Base-by-base conservation (phyloP, 2,888 invertebrate genomes). In the Lepidocyrtoides sp. region DNA sequence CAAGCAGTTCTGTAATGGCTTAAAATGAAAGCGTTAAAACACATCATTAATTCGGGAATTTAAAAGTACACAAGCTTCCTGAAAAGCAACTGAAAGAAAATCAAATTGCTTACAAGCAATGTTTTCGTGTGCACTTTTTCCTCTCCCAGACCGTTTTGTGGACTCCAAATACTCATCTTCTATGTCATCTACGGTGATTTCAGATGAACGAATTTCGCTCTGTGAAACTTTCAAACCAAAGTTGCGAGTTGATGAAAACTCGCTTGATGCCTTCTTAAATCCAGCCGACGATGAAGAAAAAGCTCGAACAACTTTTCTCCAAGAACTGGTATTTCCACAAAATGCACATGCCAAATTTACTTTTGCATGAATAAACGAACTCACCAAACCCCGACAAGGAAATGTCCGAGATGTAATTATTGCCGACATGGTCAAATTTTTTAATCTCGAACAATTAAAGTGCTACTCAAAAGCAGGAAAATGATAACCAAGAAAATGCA, bases 1-100 rank as follows among this genome's bases (percentile, higher is more conserved):
- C 91, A 92, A 93, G 79, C n/a, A 94, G 8, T 41, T 91, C 83
- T 41, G 84, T 75, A 8, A 92, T 92, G 91, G 90, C 81, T 92
- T 86, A 41, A 82, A 20, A 51, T 1, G 51, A n/a, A 44, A 63
- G n/a, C 12, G 44, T n/a, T n/a, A n/a, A n/a, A n/a, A 41, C n/a
- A 60, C 23, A 69, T 29, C 3, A 69, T 54, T 79, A n/a, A n/a
- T n/a, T n/a, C n/a, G n/a, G n/a, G n/a, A n/a, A n/a, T n/a, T n/a
- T n/a, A n/a, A n/a, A n/a, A n/a, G n/a, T n/a, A 5, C 2, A 14
- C 12, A 7, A 32, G 36, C 26, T 51, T 51, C 29, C 54, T 12
- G 29, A 23, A 10, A 7, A n/a, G 2, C n/a, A n/a, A n/a, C n/a
- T 36, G 4, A 51, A 26, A 32, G 29, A 32, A 32, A 29, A 57